Base-by-base conservation (phyloP, 1,140 invertebrate genomes). In the Drosophila persimilis region DNA sequence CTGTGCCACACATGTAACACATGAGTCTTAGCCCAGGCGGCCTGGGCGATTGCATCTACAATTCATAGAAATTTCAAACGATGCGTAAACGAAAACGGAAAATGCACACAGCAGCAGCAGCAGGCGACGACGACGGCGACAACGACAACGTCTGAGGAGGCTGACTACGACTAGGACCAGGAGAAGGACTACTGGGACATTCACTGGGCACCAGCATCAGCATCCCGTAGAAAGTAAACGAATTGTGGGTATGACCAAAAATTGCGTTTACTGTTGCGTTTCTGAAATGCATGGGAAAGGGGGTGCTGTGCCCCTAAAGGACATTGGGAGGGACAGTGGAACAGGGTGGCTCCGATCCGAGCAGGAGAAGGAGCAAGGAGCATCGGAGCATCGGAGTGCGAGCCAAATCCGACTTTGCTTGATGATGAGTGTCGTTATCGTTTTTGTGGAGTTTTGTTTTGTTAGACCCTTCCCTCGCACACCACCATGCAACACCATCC, bases 31-130 rank as follows among this genome's bases (percentile, higher is more conserved):
- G 64, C 45, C 73, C 51, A 63, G 53, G 60, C 63, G 78, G 78
- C 71, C 83, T 86, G 83, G 74, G 80, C 84, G 88, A 90, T 90
- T 90, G 81, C 88, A 90, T 90, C 88, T 90, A 90, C 88, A 90
- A 90, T 90, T 90, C 88, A 90, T 90, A 90, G 88, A 90, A 90
- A 90, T 90, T 90, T 80, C 83, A 88, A 90, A 88, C 88, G 78
- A 80, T 88, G 77, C 88, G 75, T 89, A 88, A 90, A 90, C 81
- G 86, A 88, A 90, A 90, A 89, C 75, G 84, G 80, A 89, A 88
- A 88, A 89, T 67, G 74, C 83, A 77, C 70, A 43, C 62, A 58
- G 44, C 47, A 39, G 4, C 35, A 39, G 35, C 31, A 35, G 35
- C 35, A 39, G 35, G 17, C 17, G 17, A 17, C 17, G 17, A 17